Base-by-base conservation (phyloP, 2,888 invertebrate species). In the Drosophila neoperkinsi region DNA sequence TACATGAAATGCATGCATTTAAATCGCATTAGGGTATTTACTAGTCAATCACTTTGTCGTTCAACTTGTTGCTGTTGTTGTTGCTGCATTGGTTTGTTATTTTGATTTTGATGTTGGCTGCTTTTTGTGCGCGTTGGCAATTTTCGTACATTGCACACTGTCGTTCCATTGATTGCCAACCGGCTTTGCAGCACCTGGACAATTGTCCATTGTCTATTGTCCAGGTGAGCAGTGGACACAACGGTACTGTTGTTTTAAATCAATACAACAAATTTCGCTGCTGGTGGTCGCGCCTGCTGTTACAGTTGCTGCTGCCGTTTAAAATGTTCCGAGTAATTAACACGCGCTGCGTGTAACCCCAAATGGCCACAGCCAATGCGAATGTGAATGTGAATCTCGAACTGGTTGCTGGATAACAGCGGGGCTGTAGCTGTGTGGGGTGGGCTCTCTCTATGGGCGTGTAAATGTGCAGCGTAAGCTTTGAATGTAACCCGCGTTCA, bases 291-390 rank as follows among this genome's bases (percentile, higher is more conserved):
- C 65, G 28, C 28, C 30, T 30, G n/a, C 21, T 38, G 56, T 13
- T 33, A 52, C 13, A 52, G 61, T 34, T 36, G 69, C 36, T 63
- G 71, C 52, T 62, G 79, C 81, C 85, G 88, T 84, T 86, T 86
- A 86, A 86, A 86, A 88, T 86, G 85, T 86, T 86, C 86, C 88
- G 87, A 86, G 85, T 86, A 86, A 86, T 86, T 86, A 86, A 86
- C 85, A 88, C 88, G 85, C 82, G 82, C 86, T 87, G 86, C 80
- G 84, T 88, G 84, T 84, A 86, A 82, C 86, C 86, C 86, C 85
- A 86, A 84, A 85, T 85, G 84, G 81, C 65, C 67, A 31, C 49
- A 58, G 41, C 60, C 36, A 53, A 30, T 49, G 46, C 10, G 33
- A 31, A 43, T 25, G 46, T 46, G 46, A 25, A 46, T 56, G 68